Percentiles rank a stretch among this genome's conserved stretches.
phyloP scores from a whole-genome alignment of 2,113 vertebrate genomes.

The Vicugna pacos region DNA sequence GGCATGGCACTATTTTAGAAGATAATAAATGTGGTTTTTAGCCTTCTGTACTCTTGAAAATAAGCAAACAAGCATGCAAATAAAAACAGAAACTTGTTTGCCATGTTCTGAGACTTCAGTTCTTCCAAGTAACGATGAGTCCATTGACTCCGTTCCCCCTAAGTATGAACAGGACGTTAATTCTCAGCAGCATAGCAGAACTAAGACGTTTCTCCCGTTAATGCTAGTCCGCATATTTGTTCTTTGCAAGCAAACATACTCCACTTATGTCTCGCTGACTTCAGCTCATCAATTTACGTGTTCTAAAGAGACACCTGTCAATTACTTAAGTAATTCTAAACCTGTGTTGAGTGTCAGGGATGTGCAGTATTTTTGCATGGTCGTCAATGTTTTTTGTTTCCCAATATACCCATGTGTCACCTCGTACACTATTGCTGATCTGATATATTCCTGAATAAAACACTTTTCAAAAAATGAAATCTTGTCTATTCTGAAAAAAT shows the following conservation, averaged over 20 bases:
- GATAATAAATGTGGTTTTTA: not conserved
- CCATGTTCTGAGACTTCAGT: not conserved
- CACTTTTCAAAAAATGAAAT: not conserved
- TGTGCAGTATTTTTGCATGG: not conserved
- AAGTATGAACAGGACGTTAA: not conserved
- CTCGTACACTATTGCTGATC: not conserved
- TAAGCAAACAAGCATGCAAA: not conserved
- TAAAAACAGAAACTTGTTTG: not conserved
- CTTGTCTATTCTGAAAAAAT: not conserved
- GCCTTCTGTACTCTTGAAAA: not conserved
- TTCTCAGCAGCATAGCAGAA: not conserved
- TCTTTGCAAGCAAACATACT: not conserved
- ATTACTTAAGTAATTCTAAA: conserved; percentile 31
- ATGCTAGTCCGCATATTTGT: not conserved
- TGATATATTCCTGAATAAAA: not conserved
- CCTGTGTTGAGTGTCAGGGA: not conserved
- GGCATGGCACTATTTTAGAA: not conserved
- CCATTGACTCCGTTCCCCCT: not conserved
- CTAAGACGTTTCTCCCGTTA: not conserved
- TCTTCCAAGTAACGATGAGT: conserved; percentile 4
- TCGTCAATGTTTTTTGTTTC: not conserved
- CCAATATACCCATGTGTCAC: not conserved
- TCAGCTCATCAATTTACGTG: not conserved
- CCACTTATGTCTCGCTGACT: not conserved
- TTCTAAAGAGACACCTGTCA: not conserved